These are phyloP conservation scores for Boulengeromyrus knoepffleri DNA, from an alignment of 2,113 vertebrate species.

Conservation along the genomic window DNA sequence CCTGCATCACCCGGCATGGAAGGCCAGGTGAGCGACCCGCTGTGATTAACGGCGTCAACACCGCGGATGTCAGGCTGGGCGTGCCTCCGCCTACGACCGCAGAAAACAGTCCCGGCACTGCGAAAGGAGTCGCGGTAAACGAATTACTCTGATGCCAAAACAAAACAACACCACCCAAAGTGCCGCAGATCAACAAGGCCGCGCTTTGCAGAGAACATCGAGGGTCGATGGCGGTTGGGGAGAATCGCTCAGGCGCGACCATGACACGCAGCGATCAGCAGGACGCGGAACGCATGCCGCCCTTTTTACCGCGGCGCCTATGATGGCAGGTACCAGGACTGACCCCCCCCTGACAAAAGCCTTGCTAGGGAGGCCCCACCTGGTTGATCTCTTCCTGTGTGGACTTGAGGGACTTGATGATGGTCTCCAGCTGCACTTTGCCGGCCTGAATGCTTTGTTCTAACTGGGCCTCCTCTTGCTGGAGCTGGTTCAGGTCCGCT, in stretches of 20 bases:
- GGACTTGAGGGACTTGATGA: conserved; percentile 88
- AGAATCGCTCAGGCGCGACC: no score
- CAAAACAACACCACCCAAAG: neutral
- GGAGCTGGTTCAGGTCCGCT: conserved; percentile 76
- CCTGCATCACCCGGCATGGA: neutral
- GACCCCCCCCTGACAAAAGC: neutral
- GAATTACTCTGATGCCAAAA: neutral
- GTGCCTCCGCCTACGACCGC: conserved; percentile 3
- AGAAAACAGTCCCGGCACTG: neutral
- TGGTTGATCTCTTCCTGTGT: conserved; percentile 96
- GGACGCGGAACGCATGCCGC: neutral
- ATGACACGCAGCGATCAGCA: neutral
- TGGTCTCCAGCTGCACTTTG: conserved; percentile 88
- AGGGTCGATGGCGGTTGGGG: neutral
- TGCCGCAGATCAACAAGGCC: neutral
- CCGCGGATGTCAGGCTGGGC: neutral
- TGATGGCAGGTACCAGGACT: neutral
- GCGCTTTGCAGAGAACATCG: neutral
- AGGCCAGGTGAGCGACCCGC: neutral
- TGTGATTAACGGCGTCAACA: neutral
- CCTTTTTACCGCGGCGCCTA: neutral
- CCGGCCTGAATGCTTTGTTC: conserved; percentile 94
- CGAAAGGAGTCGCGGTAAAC: neutral
- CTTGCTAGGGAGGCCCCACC: conserved; percentile 51
- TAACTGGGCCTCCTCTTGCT: conserved; percentile 88